phyloP scores from a whole-genome alignment of 1,140 invertebrate genomes.

The Drosophila miranda region DNA sequence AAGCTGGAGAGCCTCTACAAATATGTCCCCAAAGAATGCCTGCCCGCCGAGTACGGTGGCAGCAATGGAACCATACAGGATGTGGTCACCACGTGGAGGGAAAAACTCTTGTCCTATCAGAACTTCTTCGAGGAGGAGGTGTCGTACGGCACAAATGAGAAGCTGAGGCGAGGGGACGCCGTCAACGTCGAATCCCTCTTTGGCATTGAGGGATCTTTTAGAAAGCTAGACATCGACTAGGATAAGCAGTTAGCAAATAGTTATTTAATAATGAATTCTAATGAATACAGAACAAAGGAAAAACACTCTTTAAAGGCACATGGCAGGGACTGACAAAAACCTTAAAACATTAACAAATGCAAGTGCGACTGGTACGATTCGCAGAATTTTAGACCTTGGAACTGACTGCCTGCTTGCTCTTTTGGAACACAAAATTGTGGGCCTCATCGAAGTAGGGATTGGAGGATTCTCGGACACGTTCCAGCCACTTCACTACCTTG shows the following conservation, averaged over 20 bases:
- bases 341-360: neutral
- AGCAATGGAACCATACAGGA: constrained; percentile 82
- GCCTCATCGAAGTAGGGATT: constrained; percentile 87
- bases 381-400: constrained; percentile 32
- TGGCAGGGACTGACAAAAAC: neutral
- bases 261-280: constrained; percentile 23
- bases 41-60: constrained; percentile 85
- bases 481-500: constrained; percentile 85
- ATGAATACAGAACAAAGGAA: constrained; percentile 41
- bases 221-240: constrained; percentile 84
- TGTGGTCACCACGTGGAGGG: constrained; percentile 84
- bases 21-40: constrained; percentile 83
- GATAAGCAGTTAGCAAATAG: constrained; percentile 22
- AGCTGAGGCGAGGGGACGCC: constrained; percentile 84
- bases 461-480: constrained; percentile 84
- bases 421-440: constrained; percentile 49
- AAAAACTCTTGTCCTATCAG: constrained; percentile 83
- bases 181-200: constrained; percentile 85
- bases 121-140: constrained; percentile 84
- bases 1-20: constrained; percentile 83
- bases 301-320: constrained; percentile 21
- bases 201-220: constrained; percentile 86
- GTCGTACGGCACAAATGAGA: constrained; percentile 84
- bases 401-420: constrained; percentile 25
- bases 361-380: constrained; percentile 1